Evolutionary conservation across 2,797 vertebrate species (phyloP).

Genomic region (Xiphorhynchus erythropygius): DNA sequence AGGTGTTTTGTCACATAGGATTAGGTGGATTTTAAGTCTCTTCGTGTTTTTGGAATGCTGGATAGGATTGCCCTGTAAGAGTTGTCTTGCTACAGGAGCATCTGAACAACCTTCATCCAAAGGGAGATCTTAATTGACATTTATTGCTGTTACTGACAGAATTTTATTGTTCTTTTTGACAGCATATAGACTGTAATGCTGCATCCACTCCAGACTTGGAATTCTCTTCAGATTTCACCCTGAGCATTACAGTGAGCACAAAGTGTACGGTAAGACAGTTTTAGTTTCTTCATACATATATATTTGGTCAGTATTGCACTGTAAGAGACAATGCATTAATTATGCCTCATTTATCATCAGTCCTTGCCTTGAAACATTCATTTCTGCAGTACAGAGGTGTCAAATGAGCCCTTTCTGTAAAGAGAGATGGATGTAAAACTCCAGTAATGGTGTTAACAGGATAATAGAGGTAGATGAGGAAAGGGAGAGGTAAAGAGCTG

Average conservation of each 20-base stretch:
- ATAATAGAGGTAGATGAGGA: not conserved
- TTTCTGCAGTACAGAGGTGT: conserved; percentile 32
- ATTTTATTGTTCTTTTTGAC: conserved; percentile 35
- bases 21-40: not conserved
- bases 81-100: not conserved
- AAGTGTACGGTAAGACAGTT: conserved; percentile 85
- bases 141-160: not conserved
- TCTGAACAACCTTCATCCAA: not conserved
- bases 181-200: conserved; percentile 87
- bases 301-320: not conserved
- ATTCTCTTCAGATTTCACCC: conserved; percentile 86
- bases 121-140: not conserved
- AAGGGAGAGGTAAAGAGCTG: not conserved
- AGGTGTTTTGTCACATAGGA: not conserved
- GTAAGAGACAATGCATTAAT: conserved; percentile 67
- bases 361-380: conserved; percentile 68
- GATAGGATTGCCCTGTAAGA: not conserved
- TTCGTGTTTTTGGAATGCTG: not conserved
- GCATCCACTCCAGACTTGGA: conserved; percentile 85
- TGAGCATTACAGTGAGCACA: conserved; percentile 81
- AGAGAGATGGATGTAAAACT: conserved; percentile 30
- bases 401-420: not conserved
- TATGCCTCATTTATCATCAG: conserved; percentile 66
- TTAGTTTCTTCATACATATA: not conserved
- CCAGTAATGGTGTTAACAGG: not conserved